Conservation (phyloP, 2,888 invertebrate species). For the Campoletis raptor region DNA sequence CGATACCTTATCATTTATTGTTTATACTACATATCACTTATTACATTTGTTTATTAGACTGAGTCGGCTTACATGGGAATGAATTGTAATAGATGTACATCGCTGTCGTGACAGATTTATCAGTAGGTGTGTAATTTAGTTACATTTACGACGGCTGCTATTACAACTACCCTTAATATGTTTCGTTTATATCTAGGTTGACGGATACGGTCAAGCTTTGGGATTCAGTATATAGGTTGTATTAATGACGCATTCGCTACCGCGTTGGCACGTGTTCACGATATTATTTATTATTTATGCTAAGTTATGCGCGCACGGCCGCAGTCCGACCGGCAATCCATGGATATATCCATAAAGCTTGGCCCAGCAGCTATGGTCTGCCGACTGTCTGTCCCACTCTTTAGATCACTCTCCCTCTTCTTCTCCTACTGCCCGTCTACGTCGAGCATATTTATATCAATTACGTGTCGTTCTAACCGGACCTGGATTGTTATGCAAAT, state of each 20-base stretch:
- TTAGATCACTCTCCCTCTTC: constrained; percentile 44
- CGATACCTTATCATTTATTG: not conserved
- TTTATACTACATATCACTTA: not conserved
- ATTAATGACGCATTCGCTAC: constrained; percentile 81
- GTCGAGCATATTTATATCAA: constrained; percentile 84
- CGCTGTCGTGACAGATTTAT: not conserved
- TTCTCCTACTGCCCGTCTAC: constrained; percentile 74
- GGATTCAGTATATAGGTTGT: constrained; percentile 62
- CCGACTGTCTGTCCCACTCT: constrained; percentile 78
- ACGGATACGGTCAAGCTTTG: constrained; percentile 48
- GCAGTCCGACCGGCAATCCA: constrained; percentile 75
- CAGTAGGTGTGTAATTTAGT: not conserved
- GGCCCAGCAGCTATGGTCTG: constrained; percentile 80
- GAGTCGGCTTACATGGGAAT: not conserved
- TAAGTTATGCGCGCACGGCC: constrained; percentile 82
- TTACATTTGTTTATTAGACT: not conserved
- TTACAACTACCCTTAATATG: constrained; percentile 22
- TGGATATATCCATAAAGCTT: constrained; percentile 74
- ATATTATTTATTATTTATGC: constrained; percentile 85
- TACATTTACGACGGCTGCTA: constrained; percentile 1
- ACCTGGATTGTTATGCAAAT: constrained; percentile 84
- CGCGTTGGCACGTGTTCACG: constrained; percentile 82
- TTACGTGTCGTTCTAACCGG: constrained; percentile 81
- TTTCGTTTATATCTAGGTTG: constrained; percentile 28
- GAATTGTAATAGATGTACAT: constrained; percentile 2